A percentile compares a stretch with the other conserved stretches of the same genome.
phyloP scores from a whole-genome alignment of 2,888 invertebrate genomes.

The Pammene fasciana region DNA sequence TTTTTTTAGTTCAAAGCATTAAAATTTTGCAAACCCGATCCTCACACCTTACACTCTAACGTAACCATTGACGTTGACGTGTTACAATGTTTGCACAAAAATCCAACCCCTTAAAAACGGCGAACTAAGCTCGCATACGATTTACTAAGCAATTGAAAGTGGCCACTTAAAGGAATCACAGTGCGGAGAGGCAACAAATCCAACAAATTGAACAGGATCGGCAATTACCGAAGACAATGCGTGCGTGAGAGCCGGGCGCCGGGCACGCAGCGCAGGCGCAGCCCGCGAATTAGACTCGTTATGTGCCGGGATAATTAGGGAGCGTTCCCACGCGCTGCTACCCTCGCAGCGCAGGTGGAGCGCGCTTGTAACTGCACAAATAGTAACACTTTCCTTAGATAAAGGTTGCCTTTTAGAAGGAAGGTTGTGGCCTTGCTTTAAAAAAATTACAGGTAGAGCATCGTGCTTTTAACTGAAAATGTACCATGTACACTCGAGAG shows the following conservation, averaged over 20 bases:
- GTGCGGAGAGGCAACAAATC: conserved; percentile 76
- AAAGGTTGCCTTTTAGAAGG: background rate
- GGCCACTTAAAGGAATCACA: conserved; percentile 82
- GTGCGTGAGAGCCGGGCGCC: conserved; percentile 79
- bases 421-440: background rate
- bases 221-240: conserved; percentile 83
- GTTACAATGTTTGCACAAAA: conserved; percentile 34
- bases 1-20: background rate
- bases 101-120: conserved; percentile 36
- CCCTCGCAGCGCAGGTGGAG: conserved; percentile 65
- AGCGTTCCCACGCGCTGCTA: conserved; percentile 72
- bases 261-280: conserved; percentile 81
- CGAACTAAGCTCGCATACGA: conserved; percentile 62
- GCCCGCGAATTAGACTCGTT: conserved; percentile 82
- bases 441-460: background rate
- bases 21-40: background rate
- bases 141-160: conserved; percentile 80
- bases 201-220: conserved; percentile 81
- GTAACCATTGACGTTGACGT: conserved; percentile 4
- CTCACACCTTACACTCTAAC: background rate
- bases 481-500: no score
- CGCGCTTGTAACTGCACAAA: conserved; percentile 42
- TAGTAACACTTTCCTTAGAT: conserved; percentile 26
- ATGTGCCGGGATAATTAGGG: conserved; percentile 78
- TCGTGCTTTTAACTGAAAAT: background rate